Evolutionary conservation across 2,113 vertebrate species (phyloP).

Genomic region (Eulacestoma nigropectus): DNA sequence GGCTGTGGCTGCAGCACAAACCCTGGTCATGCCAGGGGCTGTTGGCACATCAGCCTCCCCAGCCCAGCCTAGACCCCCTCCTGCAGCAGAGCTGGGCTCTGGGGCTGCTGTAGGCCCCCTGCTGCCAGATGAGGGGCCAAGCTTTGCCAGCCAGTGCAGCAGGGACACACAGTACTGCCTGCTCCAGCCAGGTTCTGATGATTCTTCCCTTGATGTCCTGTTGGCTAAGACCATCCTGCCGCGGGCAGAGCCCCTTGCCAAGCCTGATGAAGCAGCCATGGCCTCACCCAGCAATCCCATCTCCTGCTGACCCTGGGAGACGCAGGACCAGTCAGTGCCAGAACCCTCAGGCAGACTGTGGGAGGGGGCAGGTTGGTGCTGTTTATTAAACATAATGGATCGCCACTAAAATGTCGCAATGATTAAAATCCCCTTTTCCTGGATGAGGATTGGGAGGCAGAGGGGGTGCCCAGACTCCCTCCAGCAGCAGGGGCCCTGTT

Average conservation of each 20-base stretch:
- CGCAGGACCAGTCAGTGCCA: neutral
- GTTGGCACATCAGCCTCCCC: rapidly evolving
- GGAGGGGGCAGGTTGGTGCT: neutral
- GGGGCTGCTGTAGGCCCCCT: rapidly evolving
- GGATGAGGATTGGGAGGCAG: neutral
- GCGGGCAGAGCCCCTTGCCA: neutral
- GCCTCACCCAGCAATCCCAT: neutral
- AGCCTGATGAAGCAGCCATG: neutral
- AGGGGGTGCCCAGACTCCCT: neutral
- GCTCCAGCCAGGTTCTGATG: rapidly evolving
- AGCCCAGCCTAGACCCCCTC: rapidly evolving
- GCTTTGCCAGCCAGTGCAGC: rapidly evolving
- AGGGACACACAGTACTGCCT: rapidly evolving
- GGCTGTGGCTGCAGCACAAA: neutral
- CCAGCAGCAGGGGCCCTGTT: neutral
- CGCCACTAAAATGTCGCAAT: neutral
- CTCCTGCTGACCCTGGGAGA: neutral
- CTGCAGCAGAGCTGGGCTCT: neutral
- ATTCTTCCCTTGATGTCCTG: neutral
- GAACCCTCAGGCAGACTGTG: neutral
- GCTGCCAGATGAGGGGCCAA: neutral
- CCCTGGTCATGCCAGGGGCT: rapidly evolving
- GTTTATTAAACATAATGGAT: slow-evolving; percentile 33
- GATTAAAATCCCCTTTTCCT: neutral
- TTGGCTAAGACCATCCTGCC: neutral